Evolutionary conservation across 2,888 invertebrate genomes (phyloP).

Genomic region (Perithous albicinctus): DNA sequence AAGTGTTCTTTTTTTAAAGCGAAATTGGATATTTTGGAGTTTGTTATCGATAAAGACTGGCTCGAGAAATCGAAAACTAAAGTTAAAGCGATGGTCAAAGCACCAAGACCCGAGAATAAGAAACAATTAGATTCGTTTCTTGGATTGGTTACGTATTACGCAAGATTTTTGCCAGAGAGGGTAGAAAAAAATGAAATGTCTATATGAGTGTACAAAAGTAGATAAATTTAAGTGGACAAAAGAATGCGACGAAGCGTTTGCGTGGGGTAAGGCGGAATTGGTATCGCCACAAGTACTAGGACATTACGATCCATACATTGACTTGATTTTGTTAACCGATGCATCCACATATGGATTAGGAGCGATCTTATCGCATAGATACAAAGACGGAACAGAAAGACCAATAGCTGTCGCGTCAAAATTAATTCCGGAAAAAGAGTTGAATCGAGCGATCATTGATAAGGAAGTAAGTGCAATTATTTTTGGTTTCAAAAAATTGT

Average conservation of each 20-base stretch:
- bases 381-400: constrained; percentile 57
- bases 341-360: constrained; percentile 62
- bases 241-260: constrained; percentile 73
- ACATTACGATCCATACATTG: constrained; percentile 65
- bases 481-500: constrained; percentile 62
- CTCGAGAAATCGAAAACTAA: constrained; percentile 69
- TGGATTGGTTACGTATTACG: constrained; percentile 78
- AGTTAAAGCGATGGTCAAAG: constrained; percentile 69
- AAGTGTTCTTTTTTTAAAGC: constrained; percentile 73
- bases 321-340: constrained; percentile 62
- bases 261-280: constrained; percentile 68
- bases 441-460: constrained; percentile 54
- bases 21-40: constrained; percentile 71
- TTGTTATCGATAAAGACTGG: constrained; percentile 68
- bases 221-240: constrained; percentile 71
- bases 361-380: constrained; percentile 63
- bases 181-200: constrained; percentile 70
- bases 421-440: constrained; percentile 59
- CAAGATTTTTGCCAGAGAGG: constrained; percentile 76
- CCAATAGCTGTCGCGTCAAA: constrained; percentile 66
- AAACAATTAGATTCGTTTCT: constrained; percentile 72
- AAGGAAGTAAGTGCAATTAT: constrained; percentile 65
- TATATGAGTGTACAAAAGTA: constrained; percentile 71
- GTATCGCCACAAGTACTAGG: constrained; percentile 61
- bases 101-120: constrained; percentile 66